Base-by-base conservation (phyloP, 1,140 invertebrate species). In the Alviniconcha marisindica region DNA sequence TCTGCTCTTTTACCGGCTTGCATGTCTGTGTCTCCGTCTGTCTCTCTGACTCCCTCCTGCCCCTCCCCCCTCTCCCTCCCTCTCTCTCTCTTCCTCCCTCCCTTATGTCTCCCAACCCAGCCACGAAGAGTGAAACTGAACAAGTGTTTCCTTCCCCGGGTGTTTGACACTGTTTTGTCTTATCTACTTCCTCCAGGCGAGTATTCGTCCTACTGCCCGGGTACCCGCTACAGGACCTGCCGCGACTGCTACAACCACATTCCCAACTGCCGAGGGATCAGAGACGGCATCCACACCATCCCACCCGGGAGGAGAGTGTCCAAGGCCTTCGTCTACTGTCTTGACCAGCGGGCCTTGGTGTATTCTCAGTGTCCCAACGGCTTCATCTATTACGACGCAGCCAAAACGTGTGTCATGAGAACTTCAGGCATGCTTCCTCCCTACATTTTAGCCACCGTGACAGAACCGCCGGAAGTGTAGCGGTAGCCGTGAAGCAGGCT, bases 211-310 rank as follows among this genome's bases (percentile, higher is more conserved):
- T 42, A 77, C 33, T 85, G 84, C 36, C 84, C 81, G 14, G 81
- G 66, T 28, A 76, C 76, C 33, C 74, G 66, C 2, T 85, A 54
- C 56, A 3, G 31, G 10, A 82, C 80, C 0, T 85, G 84, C 40
- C 21, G 76, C 12, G 36, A 79, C 42, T 85, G 84, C 73, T 77
- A 80, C 51, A 36, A 15, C 38, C 54, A 36, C 31, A 42, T 81
- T 12, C 83, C 83, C 63, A 84, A 40, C 73, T 84, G 83, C 48
- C 48, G 73, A 18, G 42, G 81, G 10, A 15, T 63, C 44, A 3
- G 51, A 31, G 74, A 84, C 74, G 83, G 83, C n/a, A 84, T 84
- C 44, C 83, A 84, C 48, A 71, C 78, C 33, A 38, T 81, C 79
- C 83, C 79, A 1, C 83, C 83, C 3, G 79, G 83, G 1, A 24